Base-by-base conservation (phyloP, 2,113 vertebrate species). In the Nesoenas mayeri region DNA sequence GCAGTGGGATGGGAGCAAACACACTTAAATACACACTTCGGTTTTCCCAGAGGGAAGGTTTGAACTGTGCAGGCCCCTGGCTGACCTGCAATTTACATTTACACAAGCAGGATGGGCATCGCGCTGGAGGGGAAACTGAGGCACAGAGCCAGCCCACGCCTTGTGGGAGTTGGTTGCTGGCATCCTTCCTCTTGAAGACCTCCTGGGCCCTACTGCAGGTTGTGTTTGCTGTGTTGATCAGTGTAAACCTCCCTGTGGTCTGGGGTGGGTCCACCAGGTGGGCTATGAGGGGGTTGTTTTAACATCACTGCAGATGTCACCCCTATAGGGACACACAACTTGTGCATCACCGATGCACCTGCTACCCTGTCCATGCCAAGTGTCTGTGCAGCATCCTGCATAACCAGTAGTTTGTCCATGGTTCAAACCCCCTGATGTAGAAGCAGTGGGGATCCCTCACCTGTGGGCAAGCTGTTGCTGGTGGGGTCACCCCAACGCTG, bases 321-420 rank as follows among this genome's bases (percentile, higher is more conserved):
- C 38, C 14, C 18, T 57, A 0, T 13, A 26, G 22, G 47, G 48
- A 32, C 20, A 19, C 38, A 4, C 40, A 21, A 17, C 57, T 88
- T 1, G 1, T 2, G 3, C 2, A 7, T 0, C 20, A 11, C 25
- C 0, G 0, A 15, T 11, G 40, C 5, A 2, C 4, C 61, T 26
- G 32, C 57, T 2, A 12, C 31, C 38, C 19, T 0, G 0, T 66
- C n/a, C 5, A 0, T 17, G 56, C 40, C 0, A 0, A 54, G 15
- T 6, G 3, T 53, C 50, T 57, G 32, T 24, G 51, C 53, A 18
- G 29, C 11, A 6, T 38, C 36, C 57, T 36, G 50, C 17, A 18
- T 60, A 24, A 8, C 15, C 7, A 9, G 44, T 40, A 79, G 44
- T 72, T 8, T 8, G 4, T 42, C 42, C 64, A 24, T 32, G 12